Base-by-base conservation (phyloP, 2,888 invertebrate genomes). In the Xanthorhoe spadicearia region DNA sequence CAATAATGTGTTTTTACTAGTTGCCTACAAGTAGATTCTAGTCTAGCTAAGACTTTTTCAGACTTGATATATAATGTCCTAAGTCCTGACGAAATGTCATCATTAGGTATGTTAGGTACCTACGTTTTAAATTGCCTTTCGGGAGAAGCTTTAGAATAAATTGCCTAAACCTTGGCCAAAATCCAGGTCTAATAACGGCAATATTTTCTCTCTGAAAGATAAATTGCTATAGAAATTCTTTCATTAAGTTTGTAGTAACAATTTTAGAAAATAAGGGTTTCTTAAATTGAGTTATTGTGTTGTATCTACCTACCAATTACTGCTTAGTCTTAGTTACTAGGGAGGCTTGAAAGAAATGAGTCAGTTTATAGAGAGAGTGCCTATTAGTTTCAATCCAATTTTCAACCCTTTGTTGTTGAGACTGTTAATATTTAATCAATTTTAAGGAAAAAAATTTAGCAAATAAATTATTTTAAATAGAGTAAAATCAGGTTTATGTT, bases 171-270 rank as follows among this genome's bases (percentile, higher is more conserved):
- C 55, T 79, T 82, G 80, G 82, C 78, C 38, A 13, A 56, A 64
- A 71, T 78, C 79, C 83, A 83, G 78, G 67, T 65, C 71, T 78
- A 81, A 81, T 81, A 81, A 81, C 71, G 77, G 77, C 79, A 19
- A 81, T 80, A 83, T 81, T 80, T 77, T 76, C 74, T 58, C 68
- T 70, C 76, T 74, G 67, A 64, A 76, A 77, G 79, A 82, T 80
- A 78, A 76, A 83, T 82, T 58, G 78, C 59, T 58, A 72, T 35
- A 61, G 72, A 70, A 69, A 69, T 69, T 74, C 57, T 59, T 70
- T 66, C 60, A 23, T 59, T 59, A 50, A 32, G 48, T 17, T 43
- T 19, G 46, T 55, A 38, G 15, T 46, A 46, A 56, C 48, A 46
- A 48, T 46, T 18, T 38, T n/a, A 50, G 50, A 58, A 57, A 58